phyloP scores from a whole-genome alignment of 37 sponge, comb jelly and placozoan genomes.

The Agelas oroides region DNA sequence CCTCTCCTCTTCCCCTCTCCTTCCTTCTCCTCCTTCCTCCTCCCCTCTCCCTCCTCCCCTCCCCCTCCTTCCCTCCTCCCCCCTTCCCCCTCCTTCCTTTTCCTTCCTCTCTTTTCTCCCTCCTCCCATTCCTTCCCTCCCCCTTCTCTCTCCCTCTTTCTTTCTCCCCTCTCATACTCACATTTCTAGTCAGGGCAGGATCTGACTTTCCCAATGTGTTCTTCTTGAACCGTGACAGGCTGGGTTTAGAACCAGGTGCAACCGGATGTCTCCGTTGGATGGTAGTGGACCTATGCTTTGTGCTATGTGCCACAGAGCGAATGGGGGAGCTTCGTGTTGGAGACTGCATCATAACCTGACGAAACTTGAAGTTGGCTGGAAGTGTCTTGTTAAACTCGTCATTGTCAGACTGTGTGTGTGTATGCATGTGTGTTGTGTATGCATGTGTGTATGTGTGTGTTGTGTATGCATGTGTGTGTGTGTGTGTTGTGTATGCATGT shows the following conservation, averaged over 20 bases:
- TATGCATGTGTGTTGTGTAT: constrained; percentile 36
- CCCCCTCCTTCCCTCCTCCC: too few species aligned
- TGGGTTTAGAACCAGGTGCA: constrained; percentile 27
- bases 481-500: neutral
- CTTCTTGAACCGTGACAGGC: constrained; percentile 23
- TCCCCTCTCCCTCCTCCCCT: too few species aligned
- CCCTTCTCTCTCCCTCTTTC: neutral
- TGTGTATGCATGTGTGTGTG: constrained; percentile 26
- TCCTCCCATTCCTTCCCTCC: too few species aligned
- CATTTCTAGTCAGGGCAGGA: constrained; percentile 42
- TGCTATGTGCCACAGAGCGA: constrained; percentile 17
- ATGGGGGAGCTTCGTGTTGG: constrained; percentile 50
- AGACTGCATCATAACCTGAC: constrained; percentile 13
- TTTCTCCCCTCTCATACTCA: constrained; percentile 8
- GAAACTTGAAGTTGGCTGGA: constrained; percentile 68
- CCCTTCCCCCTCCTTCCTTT: too few species aligned
- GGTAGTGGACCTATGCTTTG: constrained; percentile 13
- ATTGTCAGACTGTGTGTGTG: constrained; percentile 56
- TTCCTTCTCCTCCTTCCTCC: too few species aligned
- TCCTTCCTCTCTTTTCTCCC: too few species aligned
- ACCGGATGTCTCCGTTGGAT: constrained; percentile 64
- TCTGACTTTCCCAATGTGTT: constrained; percentile 48
- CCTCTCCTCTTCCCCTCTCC: too few species aligned
- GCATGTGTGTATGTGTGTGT: constrained; percentile 32
- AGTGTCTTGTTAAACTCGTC: constrained; percentile 77